Evolutionary conservation across 2,113 vertebrate species (phyloP), one percentile per base, ranked within the genome.

Genomic region (Fregata magnificens): DNA sequence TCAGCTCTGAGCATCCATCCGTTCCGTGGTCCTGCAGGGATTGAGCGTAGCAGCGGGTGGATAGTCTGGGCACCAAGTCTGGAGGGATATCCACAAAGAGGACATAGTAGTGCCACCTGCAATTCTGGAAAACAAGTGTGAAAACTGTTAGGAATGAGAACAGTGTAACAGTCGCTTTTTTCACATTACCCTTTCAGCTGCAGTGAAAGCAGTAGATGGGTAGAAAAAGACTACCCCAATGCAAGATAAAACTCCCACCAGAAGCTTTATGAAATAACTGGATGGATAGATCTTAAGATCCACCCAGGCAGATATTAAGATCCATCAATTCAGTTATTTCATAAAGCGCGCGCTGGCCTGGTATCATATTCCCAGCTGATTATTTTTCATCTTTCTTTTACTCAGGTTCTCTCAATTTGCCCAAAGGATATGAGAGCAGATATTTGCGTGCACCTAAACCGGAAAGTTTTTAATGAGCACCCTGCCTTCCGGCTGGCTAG

Each of bases 391-490:
- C 65, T 71, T 22, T 86, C 49, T 65, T 62, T 90, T 50, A 86
- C 70, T 77, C 96, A 99, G 99, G 99, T 99, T 44, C 98, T 99
- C 42, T 99, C 99, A 22, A 99, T 99, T 96, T 99, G 99, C 98
- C 99, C 99, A 24, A 99, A 99, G 95, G 99, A 99, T 97, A 99
- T 99, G 99, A 98, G 99, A 84, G 99, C 99, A 3, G 99, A 99
- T 96, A 99, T 99, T 96, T 99, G 99, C 0, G 99, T 99, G 82
- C 99, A 99, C 90, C 99, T 99, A 73, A 99, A 99, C 98, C 97
- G 99, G 40, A 99, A 99, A 74, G 99, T 99, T 82, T 99, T 99
- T 84, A 99, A 99, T 1, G 99, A 99, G 79, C 99, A 99, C 88
- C 99, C 99, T 5, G 99, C 99, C 15, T 99, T 99, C 95, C 98